Percentiles rank a stretch among this genome's conserved stretches.
Evolutionary conservation across 2,113 vertebrate genomes (phyloP).

Genomic region (Macrotus californicus): DNA sequence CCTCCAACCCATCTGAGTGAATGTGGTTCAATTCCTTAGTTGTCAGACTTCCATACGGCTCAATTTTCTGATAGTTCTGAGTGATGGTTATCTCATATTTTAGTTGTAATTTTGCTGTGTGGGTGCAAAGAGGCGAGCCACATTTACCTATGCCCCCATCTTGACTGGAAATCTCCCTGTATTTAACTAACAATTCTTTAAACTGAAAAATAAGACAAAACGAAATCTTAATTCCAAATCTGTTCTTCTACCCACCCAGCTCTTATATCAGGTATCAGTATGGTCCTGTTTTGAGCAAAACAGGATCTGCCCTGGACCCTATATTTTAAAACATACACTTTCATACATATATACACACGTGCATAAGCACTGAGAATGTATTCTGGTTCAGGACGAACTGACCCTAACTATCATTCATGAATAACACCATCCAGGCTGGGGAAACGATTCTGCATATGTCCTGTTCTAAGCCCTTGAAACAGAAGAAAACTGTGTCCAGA

Average conservation of each 20-base stretch:
- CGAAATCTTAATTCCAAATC: not conserved
- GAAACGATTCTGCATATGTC: not conserved
- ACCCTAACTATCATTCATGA: not conserved
- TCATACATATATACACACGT: not conserved
- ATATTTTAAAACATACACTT: not conserved
- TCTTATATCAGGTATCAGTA: not conserved
- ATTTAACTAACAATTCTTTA: not conserved
- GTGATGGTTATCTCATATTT: too few species aligned
- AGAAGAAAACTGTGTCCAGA: not conserved
- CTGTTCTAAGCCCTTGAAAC: not conserved
- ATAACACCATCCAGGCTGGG: not conserved
- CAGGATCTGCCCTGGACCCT: not conserved
- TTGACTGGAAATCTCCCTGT: not conserved
- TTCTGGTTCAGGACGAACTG: not conserved
- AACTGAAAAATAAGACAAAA: not conserved
- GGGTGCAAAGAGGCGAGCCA: too few species aligned
- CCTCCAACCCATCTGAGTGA: too few species aligned
- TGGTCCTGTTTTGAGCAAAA: not conserved
- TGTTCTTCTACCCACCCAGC: not conserved
- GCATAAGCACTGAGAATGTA: not conserved
- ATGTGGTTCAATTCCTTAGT: too few species aligned
- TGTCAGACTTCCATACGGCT: too few species aligned
- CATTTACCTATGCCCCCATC: too few species aligned
- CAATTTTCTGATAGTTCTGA: too few species aligned
- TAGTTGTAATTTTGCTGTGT: too few species aligned